These are phyloP conservation scores for Drosophila incognita DNA, from an alignment of 2,888 invertebrate genomes.

Conservation along the genomic window DNA sequence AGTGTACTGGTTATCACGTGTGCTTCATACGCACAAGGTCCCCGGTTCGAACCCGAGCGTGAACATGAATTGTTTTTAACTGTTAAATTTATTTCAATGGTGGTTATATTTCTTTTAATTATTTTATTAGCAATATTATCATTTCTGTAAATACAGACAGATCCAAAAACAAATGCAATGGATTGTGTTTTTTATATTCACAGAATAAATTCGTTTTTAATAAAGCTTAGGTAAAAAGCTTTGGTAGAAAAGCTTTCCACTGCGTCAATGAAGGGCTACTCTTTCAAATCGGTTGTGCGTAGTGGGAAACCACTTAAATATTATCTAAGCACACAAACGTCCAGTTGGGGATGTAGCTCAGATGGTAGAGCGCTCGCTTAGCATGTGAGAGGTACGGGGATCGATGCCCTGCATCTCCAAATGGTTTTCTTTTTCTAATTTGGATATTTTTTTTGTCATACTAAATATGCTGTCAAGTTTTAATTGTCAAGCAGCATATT, in stretches of 20 bases:
- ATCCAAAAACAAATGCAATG: neutral
- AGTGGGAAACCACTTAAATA: constrained; percentile 7
- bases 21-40: constrained; percentile 84
- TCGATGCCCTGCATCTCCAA: constrained; percentile 85
- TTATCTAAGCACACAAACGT: fast-evolving
- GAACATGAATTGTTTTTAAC: constrained; percentile 60
- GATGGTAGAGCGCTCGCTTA: constrained; percentile 85
- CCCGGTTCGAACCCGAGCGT: constrained; percentile 85
- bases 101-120: neutral
- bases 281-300: neutral
- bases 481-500: constrained; percentile 33
- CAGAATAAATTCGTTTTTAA: neutral
- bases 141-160: neutral
- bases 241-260: constrained; percentile 23
- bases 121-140: neutral
- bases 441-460: neutral
- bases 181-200: neutral
- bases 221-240: constrained; percentile 30
- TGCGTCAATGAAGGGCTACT: neutral
- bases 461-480: constrained; percentile 2
- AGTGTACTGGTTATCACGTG: constrained; percentile 84
- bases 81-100: neutral
- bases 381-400: constrained; percentile 85
- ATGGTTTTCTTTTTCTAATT: neutral
- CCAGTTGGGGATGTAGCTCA: constrained; percentile 84